Evolutionary conservation across 2,797 vertebrate species (phyloP).

Genomic region (Prunella strophiata): DNA sequence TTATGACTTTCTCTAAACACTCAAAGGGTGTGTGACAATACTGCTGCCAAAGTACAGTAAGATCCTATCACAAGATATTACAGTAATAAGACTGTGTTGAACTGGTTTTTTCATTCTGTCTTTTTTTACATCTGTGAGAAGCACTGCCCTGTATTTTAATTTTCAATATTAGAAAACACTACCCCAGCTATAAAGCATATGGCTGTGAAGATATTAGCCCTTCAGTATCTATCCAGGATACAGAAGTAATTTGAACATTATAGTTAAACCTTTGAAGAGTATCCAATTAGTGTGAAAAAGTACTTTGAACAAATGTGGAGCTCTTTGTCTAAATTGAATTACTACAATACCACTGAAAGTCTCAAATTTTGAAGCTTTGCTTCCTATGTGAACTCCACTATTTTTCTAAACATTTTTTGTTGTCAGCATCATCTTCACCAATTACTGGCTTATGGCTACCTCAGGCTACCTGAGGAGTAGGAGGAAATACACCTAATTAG

Average conservation of each 20-base stretch:
- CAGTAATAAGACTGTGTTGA: neutral
- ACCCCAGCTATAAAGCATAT: neutral
- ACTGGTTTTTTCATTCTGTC: neutral
- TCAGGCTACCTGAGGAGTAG: neutral
- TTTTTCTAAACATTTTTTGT: constrained; percentile 13
- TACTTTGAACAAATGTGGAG: neutral
- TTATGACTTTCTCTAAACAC: neutral
- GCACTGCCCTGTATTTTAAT: neutral
- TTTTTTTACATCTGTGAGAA: constrained; percentile 4
- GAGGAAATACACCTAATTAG: neutral
- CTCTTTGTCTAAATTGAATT: constrained; percentile 28
- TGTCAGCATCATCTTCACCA: neutral
- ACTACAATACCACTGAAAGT: constrained; percentile 18
- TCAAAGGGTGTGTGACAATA: neutral
- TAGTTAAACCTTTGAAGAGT: constrained; percentile 72
- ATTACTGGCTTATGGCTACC: neutral
- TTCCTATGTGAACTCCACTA: neutral
- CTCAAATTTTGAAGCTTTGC: constrained; percentile 32
- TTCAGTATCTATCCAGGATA: constrained; percentile 41
- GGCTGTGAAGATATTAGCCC: constrained; percentile 41
- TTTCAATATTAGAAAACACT: constrained; percentile 17
- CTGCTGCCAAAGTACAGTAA: neutral
- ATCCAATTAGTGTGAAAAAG: constrained; percentile 58
- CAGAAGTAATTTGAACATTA: constrained; percentile 58
- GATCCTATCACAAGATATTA: neutral